Base-by-base conservation (phyloP, 2,888 invertebrate genomes). In the Aspidapion aeneum region DNA sequence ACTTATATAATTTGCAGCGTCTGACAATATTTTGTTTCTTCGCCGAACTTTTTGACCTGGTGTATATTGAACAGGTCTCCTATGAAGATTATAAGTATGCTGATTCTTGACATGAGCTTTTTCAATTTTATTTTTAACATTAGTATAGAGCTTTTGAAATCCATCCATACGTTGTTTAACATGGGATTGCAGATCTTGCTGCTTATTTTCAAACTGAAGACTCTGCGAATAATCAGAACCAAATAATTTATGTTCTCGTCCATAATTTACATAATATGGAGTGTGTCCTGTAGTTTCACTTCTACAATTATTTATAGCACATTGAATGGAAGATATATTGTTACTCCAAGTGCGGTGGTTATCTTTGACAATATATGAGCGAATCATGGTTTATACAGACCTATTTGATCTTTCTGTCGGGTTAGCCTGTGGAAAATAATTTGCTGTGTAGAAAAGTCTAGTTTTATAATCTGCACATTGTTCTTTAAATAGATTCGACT, bases 1-100 rank as follows among this genome's bases (percentile, higher is more conserved):
- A 22, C 7, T 58, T 54, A 21, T 60, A 63, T 62, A 59, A 12
- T 64, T 65, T 1, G 60, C 12, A 0, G 60, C 63, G 55, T 66
- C 54, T 3, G 64, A 64, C 5, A 63, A 22, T 16, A 7, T 56
- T 18, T 61, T 51, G 48, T 64, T 64, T 55, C 52, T 57, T 16
- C 63, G 60, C 60, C 60, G 60, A 18, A 63, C 63, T 50, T 35
- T 21, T 19, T 62, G 35, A 7, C 61, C 61, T 21, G 17, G 2
- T 1, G 1, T 19, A 18, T 21, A 55, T 5, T 51, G 3, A 35
- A 61, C 56, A 20, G 57, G 57, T 16, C 61, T 21, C 21, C 61
- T 18, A 1, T 57, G 57, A 3, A 57, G 17, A 18, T 61, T 61
- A 12, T 61, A 54, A 17, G 17, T 20, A 52, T 59, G 35, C 9